A percentile compares a stretch with the other conserved stretches of the same genome.
These are phyloP conservation scores for Forbesichthys agassizii DNA, from an alignment of 2,113 vertebrate species.

Conservation along the genomic window DNA sequence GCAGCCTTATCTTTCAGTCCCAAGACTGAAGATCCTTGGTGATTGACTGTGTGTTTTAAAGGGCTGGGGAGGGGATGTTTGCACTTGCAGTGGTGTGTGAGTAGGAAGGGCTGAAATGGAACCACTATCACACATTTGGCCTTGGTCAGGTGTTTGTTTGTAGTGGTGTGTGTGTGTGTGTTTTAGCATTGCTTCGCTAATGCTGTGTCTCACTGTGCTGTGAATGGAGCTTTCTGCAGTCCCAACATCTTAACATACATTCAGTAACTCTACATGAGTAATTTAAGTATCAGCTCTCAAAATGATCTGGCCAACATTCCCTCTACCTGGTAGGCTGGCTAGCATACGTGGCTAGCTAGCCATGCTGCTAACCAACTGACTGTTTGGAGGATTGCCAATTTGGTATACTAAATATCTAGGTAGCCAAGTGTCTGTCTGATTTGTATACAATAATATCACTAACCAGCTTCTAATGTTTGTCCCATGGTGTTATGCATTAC, in stretches of 20 bases:
- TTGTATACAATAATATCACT: constrained; percentile 30
- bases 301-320: neutral
- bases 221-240: constrained; percentile 17
- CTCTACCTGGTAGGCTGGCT: neutral
- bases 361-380: neutral
- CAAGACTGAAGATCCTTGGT: constrained; percentile 33
- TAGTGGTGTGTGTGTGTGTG: constrained; percentile 26
- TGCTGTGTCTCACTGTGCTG: constrained; percentile 1
- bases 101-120: neutral
- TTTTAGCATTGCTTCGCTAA: constrained; percentile 19
- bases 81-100: constrained; percentile 44
- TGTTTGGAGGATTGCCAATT: neutral
- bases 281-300: neutral
- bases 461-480: constrained; percentile 65
- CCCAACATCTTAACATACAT: constrained; percentile 21
- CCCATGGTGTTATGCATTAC: constrained; percentile 73
- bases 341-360: neutral
- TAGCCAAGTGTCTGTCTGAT: too few species aligned
- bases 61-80: constrained; percentile 4
- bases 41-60: constrained; percentile 27
- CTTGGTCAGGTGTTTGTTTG: constrained; percentile 17
- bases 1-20: constrained; percentile 34
- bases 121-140: constrained; percentile 1
- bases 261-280: too few species aligned
- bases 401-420: neutral